These are phyloP conservation scores for Xylota segnis DNA, from an alignment of 2,888 invertebrate species.

Conservation along the genomic window DNA sequence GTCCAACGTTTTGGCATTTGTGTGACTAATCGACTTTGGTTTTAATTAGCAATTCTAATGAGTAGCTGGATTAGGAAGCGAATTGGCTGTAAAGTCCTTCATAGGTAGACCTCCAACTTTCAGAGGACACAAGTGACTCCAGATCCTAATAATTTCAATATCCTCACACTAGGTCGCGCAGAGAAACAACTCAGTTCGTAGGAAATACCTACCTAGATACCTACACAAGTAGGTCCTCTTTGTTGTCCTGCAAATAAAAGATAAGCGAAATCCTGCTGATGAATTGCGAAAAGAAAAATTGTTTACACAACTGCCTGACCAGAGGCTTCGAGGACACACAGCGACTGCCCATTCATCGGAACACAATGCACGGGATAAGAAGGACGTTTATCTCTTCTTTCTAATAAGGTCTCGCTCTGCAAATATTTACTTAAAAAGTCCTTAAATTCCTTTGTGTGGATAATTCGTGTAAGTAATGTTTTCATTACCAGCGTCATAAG, in stretches of 20 bases:
- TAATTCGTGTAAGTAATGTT: slow-evolving; percentile 52
- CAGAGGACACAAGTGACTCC: too few relatives aligned
- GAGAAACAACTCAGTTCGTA: background rate
- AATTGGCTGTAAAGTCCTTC: too few relatives aligned
- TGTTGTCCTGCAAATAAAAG: background rate
- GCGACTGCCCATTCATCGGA: background rate
- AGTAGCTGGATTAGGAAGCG: too few relatives aligned
- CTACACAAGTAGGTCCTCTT: background rate
- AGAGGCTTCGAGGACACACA: background rate
- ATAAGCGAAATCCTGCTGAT: background rate
- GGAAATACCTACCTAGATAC: background rate
- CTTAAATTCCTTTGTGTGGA: slow-evolving; percentile 17
- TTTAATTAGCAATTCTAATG: too few relatives aligned
- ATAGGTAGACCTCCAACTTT: too few relatives aligned
- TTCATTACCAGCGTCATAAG: slow-evolving; percentile 29
- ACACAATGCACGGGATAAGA: slow-evolving; percentile 9
- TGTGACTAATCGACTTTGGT: too few relatives aligned
- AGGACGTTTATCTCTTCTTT: slow-evolving; percentile 7
- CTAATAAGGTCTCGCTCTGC: background rate
- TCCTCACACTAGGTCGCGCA: too few relatives aligned
- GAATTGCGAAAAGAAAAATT: background rate
- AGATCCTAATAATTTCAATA: too few relatives aligned
- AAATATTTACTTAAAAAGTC: slow-evolving; percentile 51
- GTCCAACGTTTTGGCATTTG: too few relatives aligned
- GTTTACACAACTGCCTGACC: slow-evolving; percentile 30